phyloP scores from a whole-genome alignment of 37 sponge, comb jelly and placozoan species.

The Axinella damicornis region DNA sequence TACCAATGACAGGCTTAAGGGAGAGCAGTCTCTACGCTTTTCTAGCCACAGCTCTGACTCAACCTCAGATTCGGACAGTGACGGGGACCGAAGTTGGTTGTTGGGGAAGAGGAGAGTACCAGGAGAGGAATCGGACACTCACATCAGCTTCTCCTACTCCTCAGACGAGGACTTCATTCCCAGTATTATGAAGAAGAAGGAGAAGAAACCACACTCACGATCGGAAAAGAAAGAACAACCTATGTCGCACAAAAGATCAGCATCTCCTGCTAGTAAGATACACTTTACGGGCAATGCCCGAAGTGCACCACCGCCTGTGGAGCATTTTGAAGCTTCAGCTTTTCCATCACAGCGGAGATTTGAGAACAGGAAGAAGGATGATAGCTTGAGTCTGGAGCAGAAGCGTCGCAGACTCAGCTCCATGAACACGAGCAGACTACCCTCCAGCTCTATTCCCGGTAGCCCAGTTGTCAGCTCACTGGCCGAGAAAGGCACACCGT shows the following conservation, averaged over 20 bases:
- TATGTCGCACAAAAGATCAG: background rate
- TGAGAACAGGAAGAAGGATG: conserved; percentile 27
- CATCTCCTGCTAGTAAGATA: too few species aligned
- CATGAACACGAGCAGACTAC: conserved; percentile 3
- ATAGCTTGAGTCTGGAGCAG: conserved; percentile 38
- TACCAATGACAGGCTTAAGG: too few species aligned
- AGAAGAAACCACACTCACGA: conserved; percentile 34
- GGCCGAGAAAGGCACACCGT: too few species aligned
- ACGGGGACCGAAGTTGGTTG: background rate
- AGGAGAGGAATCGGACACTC: conserved; percentile 17
- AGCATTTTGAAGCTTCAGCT: too few species aligned
- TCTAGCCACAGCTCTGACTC: conserved; percentile 12
- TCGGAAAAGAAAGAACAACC: background rate
- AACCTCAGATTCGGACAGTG: conserved; percentile 19
- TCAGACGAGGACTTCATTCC: conserved; percentile 63
- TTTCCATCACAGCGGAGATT: too few species aligned
- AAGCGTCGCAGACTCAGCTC: conserved; percentile 54
- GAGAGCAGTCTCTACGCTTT: conserved; percentile 4
- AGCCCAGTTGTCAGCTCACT: too few species aligned
- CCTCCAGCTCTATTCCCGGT: too few species aligned
- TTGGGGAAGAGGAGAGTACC: background rate
- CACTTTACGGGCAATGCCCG: too few species aligned
- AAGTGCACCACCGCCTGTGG: background rate
- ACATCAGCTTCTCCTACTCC: conserved; percentile 44
- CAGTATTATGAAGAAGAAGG: conserved; percentile 25